Conservation (phyloP, 2,888 invertebrate genomes). For the Eretmocerus hayati region DNA sequence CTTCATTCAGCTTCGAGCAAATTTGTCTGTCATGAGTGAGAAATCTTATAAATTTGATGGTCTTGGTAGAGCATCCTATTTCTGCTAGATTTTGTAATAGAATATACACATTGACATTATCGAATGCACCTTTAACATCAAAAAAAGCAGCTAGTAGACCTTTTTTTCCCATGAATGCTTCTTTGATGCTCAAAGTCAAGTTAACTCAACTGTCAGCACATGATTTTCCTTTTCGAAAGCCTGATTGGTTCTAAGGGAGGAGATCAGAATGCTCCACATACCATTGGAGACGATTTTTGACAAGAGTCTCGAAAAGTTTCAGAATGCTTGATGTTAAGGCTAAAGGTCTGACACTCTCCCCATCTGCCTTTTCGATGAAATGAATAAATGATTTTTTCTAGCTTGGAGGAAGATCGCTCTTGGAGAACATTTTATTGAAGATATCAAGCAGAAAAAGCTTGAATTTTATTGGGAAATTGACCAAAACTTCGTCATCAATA, state of each 20-base stretch:
- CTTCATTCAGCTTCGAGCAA: neutral
- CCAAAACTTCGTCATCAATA: too few relatives aligned
- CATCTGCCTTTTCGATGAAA: neutral
- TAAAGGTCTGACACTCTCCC: neutral
- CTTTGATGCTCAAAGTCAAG: neutral
- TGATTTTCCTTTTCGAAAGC: neutral
- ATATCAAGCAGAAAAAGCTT: too few relatives aligned
- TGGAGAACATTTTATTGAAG: neutral
- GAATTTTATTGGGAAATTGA: too few relatives aligned
- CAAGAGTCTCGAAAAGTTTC: neutral
- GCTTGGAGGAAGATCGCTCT: neutral
- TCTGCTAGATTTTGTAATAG: neutral
- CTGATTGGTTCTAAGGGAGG: neutral
- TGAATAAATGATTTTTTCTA: neutral
- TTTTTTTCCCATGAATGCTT: neutral
- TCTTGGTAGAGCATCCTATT: neutral
- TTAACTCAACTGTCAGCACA: neutral
- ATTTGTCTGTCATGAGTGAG: neutral
- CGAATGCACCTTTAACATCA: neutral
- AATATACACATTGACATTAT: neutral
- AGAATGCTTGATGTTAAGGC: neutral
- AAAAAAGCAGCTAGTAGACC: neutral
- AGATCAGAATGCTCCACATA: neutral
- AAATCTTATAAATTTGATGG: neutral
- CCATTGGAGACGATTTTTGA: conserved; percentile 1